Evolutionary conservation across 2,113 vertebrate species (phyloP), one percentile per base, ranked within the genome.

Genomic region (Pan paniscus): DNA sequence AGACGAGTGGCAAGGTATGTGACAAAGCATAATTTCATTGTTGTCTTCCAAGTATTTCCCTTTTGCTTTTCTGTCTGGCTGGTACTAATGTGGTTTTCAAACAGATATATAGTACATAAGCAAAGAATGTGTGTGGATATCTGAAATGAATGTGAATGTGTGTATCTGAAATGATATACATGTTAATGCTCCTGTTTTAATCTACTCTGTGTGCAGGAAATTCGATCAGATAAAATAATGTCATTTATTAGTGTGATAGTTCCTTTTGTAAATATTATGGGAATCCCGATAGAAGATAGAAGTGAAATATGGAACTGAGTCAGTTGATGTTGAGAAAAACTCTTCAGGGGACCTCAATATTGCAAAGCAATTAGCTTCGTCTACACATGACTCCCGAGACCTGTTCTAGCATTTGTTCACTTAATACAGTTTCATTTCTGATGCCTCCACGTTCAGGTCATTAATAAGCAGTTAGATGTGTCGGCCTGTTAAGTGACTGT

Each of bases 401-500:
- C 1, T 13, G 12, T 18, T 68, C 20, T 46, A 32, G 10, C 84
- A 3, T 92, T 72, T 73, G 50, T 89, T 96, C 95, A 59, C 70
- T 98, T 97, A 96, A 94, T 76, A 90, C 46, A 61, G 96, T 85
- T 30, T n/a, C 23, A 8, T 75, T 68, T 92, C 80, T 82, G 85
- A 79, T 72, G 72, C 43, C 73, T 94, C 90, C 61, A 72, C 30
- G 22, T 52, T 97, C 87, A 85, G 48, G 82, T 97, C 94, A 81
- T 97, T 97, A 80, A 83, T 97, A 94, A 85, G 81, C 90, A 89
- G 84, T 98, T 96, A 94, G 80, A 82, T n/a, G 57, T 84, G 61
- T 94, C 3, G 1, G 73, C 92, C 86, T 25, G 4, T 46, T 93
- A 96, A 97, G 81, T 96, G 94, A 94, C 96, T 96, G 97, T 75